Base-by-base conservation (phyloP, 2,113 vertebrate genomes). In the Lepus timidus region DNA sequence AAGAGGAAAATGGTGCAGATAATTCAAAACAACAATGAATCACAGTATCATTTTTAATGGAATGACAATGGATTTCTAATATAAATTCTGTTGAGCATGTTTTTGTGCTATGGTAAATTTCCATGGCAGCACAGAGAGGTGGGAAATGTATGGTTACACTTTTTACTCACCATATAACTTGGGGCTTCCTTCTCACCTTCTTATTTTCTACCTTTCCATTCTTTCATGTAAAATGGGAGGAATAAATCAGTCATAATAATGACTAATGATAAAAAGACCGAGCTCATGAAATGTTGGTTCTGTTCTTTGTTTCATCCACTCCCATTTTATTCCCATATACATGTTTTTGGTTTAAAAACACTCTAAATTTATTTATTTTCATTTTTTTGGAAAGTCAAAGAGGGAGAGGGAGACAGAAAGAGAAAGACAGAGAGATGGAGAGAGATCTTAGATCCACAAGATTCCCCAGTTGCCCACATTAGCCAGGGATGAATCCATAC, bases 81-180 rank as follows among this genome's bases (percentile, higher is more conserved):
- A 17, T n/a, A 52, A 23, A 70, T 2, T 0, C 80, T 68, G 4
- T 14, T 76, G 49, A 81, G 62, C 62, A 81, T 70, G 61, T 31
- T 89, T 95, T 76, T 64, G 3, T 44, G 44, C 80, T 64, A 70
- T 9, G 84, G 61, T 55, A 75, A 81, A 85, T 85, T 92, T 89
- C 27, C 10, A 25, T 22, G 27, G 5, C 8, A 86, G 9, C 4
- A 58, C 0, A 71, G 61, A 68, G 20, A 81, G 4, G 4, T n/a
- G 1, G n/a, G 49, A 86, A 79, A n/a, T 85, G 19, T 10, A 20
- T 23, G 4, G 1, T 52, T 84, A 39, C 91, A 31, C 9, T n/a
- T 9, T 75, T 92, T 92, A n/a, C 4, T 86, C 3, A 67, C 6
- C 27, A 1, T 19, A 1, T 29, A 67, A 70, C 39, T 64, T 82